Evolutionary conservation across 2,113 vertebrate genomes (phyloP).

Genomic region (Podarcis muralis): DNA sequence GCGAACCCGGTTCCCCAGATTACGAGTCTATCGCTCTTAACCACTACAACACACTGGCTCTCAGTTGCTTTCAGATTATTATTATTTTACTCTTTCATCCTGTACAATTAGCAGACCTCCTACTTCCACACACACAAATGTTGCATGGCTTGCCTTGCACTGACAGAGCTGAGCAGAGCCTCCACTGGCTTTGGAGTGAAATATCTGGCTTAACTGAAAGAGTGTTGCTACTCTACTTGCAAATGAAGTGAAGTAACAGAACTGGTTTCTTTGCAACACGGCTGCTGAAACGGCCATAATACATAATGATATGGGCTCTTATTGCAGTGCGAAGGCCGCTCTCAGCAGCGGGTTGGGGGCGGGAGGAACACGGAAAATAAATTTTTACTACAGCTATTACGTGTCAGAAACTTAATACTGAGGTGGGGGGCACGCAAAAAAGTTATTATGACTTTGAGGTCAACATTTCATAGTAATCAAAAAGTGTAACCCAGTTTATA

Average conservation of each 20-base stretch:
- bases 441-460: slow-evolving; percentile 1
- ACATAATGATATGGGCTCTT: not conserved
- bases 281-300: not conserved
- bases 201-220: not conserved
- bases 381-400: not conserved
- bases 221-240: not conserved
- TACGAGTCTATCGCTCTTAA: too few relatives aligned
- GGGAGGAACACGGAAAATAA: not conserved
- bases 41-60: too few relatives aligned
- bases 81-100: too few relatives aligned
- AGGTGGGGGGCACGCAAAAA: not conserved
- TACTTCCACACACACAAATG: not conserved
- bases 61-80: not conserved
- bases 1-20: too few relatives aligned
- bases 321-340: not conserved
- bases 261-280: not conserved
- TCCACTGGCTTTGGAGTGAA: not conserved
- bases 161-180: not conserved
- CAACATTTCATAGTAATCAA: not conserved
- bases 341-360: not conserved
- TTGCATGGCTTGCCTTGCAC: not conserved
- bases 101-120: not conserved
- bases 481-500: not conserved
- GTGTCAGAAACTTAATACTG: not conserved
- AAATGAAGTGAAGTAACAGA: not conserved